Evolutionary conservation across 2,888 invertebrate genomes (phyloP), one percentile per base, ranked within the genome.

Genomic region (Petrophora chlorosata): DNA sequence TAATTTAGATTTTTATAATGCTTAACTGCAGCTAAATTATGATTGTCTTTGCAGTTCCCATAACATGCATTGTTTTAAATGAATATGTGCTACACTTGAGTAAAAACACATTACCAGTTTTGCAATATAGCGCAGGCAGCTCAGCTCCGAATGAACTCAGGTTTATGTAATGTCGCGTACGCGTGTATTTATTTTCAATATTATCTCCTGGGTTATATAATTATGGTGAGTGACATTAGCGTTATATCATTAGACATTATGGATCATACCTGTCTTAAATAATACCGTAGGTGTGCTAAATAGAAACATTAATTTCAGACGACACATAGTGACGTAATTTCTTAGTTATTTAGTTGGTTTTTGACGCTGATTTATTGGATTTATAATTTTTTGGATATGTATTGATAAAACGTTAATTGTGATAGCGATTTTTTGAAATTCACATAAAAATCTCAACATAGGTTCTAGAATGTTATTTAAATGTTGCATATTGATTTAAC

Each of bases 41-140:
- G 75, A 77, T 49, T 49, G 34, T 49, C 71, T 66, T 65, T 68
- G 69, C 67, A 73, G 67, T 74, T 86, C 85, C 79, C 84, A 85
- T 80, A 77, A 67, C 63, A 63, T 58, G 70, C 79, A 84, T 84
- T 85, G 85, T 85, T 69, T 73, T 64, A 65, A 59, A 67, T 73
- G 70, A 43, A 43, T 74, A 77, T 71, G 70, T 73, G 71, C 71
- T 63, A 66, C 70, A 75, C 72, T 79, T 82, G 79, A 75, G 81
- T 73, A 81, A 85, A 44, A 81, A 76, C 71, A 70, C 73, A 72
- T 78, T 77, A 74, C 59, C 52, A 53, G 68, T 85, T 78, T 77
- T 70, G 81, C 74, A 83, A 85, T 56, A 43, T 62, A 62, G 62
- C 63, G 63, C 61, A 39, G 61, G 36, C 47, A 63, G 58, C 62